Evolutionary conservation across 1,140 invertebrate genomes (phyloP), one percentile per base, ranked within the genome.

Genomic region (Drosophila neocordata): DNA sequence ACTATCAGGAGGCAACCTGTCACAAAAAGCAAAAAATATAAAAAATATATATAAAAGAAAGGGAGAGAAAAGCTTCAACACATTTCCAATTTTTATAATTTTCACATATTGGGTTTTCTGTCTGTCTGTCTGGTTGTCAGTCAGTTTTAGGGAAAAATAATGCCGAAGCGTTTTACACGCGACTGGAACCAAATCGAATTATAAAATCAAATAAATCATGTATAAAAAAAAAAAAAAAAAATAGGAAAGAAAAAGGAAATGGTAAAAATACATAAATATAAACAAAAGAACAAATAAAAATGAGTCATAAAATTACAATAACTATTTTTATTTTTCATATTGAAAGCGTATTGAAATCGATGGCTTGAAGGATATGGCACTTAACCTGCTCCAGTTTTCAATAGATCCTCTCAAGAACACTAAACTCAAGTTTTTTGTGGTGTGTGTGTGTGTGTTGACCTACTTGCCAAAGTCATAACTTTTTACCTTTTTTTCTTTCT

Each of bases 321-420:
- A 48, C 41, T 48, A 48, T 48, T 48, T 48, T 48, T 48, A 48
- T 15, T 15, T 20, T 48, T 48, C 11, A 38, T 38, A 38, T 38
- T 13, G 37, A 38, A 38, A 38, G 37, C 37, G 37, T 48, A 20
- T 48, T 48, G 18, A 20, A 18, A 53, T 61, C 71, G 72, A 68
- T 74, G 57, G 71, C 57, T 74, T 61, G 62, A 74, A 67, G 72
- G 72, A 67, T 85, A 48, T 85, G 63, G 70, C 81, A 85, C 81
- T 85, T 87, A 85, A 85, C 82, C 82, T 87, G 82, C 73, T 85
- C 69, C 77, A 85, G 69, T 41, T 80, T 75, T 63, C 69, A 73
- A 48, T 20, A 13, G 41, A 48, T 20, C 41, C 41, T 34, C 9
- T 20, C 15, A 48, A 48, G 13, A 48, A 48, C 6, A 48, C 15